Evolutionary conservation across 2,888 invertebrate genomes (phyloP).

Genomic region (Euplagia quadripunctaria): DNA sequence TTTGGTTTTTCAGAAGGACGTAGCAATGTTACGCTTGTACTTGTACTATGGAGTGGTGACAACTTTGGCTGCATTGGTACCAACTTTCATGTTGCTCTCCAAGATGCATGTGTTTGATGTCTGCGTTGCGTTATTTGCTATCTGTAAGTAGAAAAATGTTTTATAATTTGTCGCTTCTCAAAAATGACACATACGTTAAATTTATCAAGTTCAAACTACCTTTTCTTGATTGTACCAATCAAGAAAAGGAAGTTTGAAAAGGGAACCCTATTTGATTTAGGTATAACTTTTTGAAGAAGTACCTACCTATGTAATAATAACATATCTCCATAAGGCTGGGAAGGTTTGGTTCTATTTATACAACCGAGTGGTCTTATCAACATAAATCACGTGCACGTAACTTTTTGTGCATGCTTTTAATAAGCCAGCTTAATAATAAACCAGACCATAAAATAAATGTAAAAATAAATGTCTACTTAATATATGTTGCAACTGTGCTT

Average conservation of each 20-base stretch:
- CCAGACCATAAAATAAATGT: no score
- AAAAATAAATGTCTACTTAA: no score
- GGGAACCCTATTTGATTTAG: no score
- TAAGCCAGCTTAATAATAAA: no score
- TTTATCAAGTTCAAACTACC: no score
- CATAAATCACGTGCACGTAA: no score
- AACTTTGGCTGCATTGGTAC: conserved; percentile 70
- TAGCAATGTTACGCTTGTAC: conserved; percentile 75
- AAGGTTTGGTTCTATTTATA: not conserved
- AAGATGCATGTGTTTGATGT: conserved; percentile 68
- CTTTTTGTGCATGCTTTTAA: no score
- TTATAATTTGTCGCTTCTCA: not conserved
- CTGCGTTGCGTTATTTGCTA: conserved; percentile 66
- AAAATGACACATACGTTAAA: not conserved
- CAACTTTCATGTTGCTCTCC: conserved; percentile 69
- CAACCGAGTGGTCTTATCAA: not conserved
- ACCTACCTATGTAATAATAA: no score
- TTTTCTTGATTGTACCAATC: no score
- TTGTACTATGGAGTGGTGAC: conserved; percentile 75
- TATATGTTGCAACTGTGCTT: no score
- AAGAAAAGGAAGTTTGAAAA: no score
- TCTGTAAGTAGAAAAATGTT: conserved; percentile 63
- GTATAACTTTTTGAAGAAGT: no score
- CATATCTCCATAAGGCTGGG: not conserved
- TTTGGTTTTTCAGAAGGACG: conserved; percentile 73